phyloP scores from a whole-genome alignment of 1,140 invertebrate species.

The Drosophila persimilis region DNA sequence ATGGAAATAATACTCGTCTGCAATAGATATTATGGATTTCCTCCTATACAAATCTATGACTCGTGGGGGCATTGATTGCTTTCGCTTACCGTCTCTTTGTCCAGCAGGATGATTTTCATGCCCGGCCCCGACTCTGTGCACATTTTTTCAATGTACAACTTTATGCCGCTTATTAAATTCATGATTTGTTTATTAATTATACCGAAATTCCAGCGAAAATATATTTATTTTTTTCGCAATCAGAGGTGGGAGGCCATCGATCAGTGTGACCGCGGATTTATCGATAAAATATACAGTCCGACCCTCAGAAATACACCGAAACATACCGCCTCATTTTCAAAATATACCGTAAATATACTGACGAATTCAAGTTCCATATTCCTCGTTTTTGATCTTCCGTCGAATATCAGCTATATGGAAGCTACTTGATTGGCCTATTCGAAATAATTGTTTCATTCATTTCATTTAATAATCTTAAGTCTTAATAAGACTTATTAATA shows the following conservation, averaged over 20 bases:
- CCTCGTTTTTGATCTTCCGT: no score
- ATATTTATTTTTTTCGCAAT: slow-evolving; percentile 23
- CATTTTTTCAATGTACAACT: slow-evolving; percentile 98
- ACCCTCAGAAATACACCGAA: no score
- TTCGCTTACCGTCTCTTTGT: slow-evolving; percentile 95
- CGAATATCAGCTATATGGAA: no score
- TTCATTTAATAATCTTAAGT: no score
- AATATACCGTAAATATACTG: no score
- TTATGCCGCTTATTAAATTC: slow-evolving; percentile 96
- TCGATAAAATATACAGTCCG: no score
- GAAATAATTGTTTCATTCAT: no score
- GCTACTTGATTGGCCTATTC: no score
- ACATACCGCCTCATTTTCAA: no score
- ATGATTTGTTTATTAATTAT: slow-evolving; percentile 84
- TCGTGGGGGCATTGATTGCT: not conserved
- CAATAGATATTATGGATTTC: slow-evolving; percentile 68
- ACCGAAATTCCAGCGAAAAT: slow-evolving; percentile 3
- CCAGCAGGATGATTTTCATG: slow-evolving; percentile 99
- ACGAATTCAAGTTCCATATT: no score
- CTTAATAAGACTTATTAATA: no score
- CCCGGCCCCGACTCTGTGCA: slow-evolving; percentile 98
- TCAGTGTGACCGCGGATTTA: no score
- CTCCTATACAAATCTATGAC: not conserved
- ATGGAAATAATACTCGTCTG: slow-evolving; percentile 98
- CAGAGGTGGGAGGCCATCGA: slow-evolving; percentile 8